Base-by-base conservation (phyloP, 2,797 vertebrate species). In the Melopsittacus undulatus region DNA sequence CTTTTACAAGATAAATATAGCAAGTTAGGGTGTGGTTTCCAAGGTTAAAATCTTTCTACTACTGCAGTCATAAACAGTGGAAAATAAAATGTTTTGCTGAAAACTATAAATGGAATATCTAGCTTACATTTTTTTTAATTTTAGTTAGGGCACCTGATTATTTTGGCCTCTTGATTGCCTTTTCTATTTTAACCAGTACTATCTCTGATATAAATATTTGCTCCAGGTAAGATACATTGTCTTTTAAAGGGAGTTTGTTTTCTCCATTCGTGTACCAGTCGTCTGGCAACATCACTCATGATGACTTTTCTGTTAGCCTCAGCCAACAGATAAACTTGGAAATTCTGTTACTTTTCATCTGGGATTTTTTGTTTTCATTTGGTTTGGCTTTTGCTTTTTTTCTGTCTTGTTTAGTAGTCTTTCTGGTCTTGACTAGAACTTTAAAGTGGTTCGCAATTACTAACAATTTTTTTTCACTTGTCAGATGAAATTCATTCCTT, bases 1-100 rank as follows among this genome's bases (percentile, higher is more conserved):
- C 81, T 87, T 93, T 96, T 88, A 59, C 68, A 46, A 98, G 97
- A 98, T 98, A 98, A 97, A 95, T 73, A 94, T 92, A 96, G 94
- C 89, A 97, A 96, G 95, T 46, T 93, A 89, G 92, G 96, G 94
- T 98, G 97, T 97, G 98, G 97, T 97, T 97, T 97, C 93, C 94
- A 92, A 94, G 92, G 95, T 95, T 96, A 93, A 96, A 95, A 92
- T 95, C 81, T 92, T 97, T 95, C 90, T 83, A 45, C 69, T 87
- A 84, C 86, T 87, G 84, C 89, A 94, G 32, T 86, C 57, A 92
- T 90, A 97, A 97, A 95, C 95, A 96, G 82, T 88, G 92, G 93
- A 95, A 96, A 95, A 94, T 79, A 69, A 89, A 96, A 92, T 66
- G 30, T 94, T 97, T 94, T 96, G 81, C 92, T 92, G 84, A 95